Evolutionary conservation across 2,113 vertebrate genomes (phyloP).

Genomic region (Dromas ardeola): DNA sequence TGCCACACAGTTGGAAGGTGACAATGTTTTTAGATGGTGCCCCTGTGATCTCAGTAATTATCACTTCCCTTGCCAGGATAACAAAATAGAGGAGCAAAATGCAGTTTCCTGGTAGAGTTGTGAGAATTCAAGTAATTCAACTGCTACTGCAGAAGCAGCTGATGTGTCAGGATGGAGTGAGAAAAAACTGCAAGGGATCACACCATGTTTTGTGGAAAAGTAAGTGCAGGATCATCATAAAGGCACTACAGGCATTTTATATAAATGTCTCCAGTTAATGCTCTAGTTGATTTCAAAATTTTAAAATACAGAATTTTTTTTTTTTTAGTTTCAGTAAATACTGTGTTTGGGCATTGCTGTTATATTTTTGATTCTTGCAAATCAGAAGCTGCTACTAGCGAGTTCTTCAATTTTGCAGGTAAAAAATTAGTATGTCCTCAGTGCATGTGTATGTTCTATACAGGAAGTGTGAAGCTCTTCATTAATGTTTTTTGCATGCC

Average conservation of each 20-base stretch:
- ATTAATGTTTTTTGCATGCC: neutral
- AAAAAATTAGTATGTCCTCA: neutral
- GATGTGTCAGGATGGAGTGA: neutral
- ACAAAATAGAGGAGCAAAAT: neutral
- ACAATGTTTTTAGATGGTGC: neutral
- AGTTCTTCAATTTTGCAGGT: neutral
- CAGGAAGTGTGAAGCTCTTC: neutral
- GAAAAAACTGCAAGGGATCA: neutral
- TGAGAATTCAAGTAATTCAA: neutral
- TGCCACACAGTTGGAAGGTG: conserved; percentile 6
- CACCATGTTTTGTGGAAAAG: neutral
- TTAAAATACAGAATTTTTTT: neutral
- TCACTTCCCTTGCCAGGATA: conserved; percentile 7
- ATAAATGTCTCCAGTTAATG: neutral
- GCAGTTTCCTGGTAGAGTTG: neutral
- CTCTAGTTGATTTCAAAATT: neutral
- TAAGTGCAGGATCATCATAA: neutral
- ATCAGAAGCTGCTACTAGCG: neutral
- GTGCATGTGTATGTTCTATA: neutral
- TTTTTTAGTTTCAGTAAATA: neutral
- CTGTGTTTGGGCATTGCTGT: neutral
- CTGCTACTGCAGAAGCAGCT: neutral
- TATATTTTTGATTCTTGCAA: neutral
- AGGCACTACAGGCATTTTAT: neutral
- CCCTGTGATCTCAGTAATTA: conserved; percentile 36